Conservation (phyloP, 1,140 invertebrate species). For the Hydropsyche tenuis region DNA sequence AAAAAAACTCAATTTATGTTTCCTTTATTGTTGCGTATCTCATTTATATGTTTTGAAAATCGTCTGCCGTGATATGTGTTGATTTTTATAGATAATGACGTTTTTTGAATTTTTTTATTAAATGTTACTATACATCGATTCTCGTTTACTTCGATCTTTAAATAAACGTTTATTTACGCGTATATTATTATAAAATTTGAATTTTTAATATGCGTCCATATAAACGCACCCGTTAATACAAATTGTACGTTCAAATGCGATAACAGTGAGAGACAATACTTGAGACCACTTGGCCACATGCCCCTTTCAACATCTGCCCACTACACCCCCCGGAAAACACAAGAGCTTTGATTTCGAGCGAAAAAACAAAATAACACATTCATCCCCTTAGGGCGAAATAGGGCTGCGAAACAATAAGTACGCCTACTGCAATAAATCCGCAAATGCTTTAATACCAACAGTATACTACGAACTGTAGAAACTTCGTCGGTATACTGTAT, state of each 20-base stretch:
- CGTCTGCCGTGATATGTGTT: neutral
- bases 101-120: neutral
- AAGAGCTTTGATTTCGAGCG: constrained; percentile 32
- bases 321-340: constrained; percentile 28
- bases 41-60: constrained; percentile 2
- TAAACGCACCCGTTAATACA: neutral
- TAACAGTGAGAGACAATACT: constrained; percentile 44
- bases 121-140: neutral
- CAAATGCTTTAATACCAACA: neutral
- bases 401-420: constrained; percentile 43
- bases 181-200: too few species aligned
- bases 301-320: constrained; percentile 44
- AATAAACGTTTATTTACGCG: too few species aligned
- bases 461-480: neutral
- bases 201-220: too few species aligned
- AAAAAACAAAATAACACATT: constrained; percentile 44
- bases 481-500: constrained; percentile 6
- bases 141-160: too few species aligned
- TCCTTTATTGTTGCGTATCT: constrained; percentile 26
- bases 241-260: constrained; percentile 40
- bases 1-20: constrained; percentile 32
- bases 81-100: constrained; percentile 14
- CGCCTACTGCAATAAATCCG: constrained; percentile 19
- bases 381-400: constrained; percentile 42
- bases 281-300: constrained; percentile 45